phyloP scores from a whole-genome alignment of 1,140 invertebrate genomes.

The Leguminivora glycinivorella region DNA sequence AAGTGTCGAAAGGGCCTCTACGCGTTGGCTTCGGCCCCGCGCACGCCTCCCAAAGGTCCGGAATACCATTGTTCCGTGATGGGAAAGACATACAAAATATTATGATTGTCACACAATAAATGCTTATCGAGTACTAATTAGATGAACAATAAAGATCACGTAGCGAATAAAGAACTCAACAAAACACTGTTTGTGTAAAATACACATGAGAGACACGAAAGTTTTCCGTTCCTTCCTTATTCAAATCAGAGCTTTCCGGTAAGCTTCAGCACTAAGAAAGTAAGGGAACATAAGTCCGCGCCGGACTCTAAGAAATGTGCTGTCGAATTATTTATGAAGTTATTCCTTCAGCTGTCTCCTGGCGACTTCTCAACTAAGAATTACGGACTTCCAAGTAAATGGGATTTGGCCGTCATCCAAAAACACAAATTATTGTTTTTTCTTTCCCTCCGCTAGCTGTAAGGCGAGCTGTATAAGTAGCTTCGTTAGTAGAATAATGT shows the following conservation, averaged over 20 bases:
- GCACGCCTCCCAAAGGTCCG: too few relatives aligned
- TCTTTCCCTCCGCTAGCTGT: not conserved
- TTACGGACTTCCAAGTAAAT: slow-evolving; percentile 30
- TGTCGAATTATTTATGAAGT: slow-evolving; percentile 37
- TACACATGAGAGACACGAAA: not conserved
- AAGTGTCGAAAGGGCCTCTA: too few relatives aligned
- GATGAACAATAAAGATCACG: too few relatives aligned
- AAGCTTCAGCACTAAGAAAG: not conserved
- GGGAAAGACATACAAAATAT: too few relatives aligned
- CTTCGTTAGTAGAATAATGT: slow-evolving; percentile 28
- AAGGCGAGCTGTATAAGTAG: slow-evolving; percentile 24
- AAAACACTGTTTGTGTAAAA: not conserved
- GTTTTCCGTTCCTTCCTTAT: not conserved
- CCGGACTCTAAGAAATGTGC: slow-evolving; percentile 3
- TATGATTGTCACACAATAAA: too few relatives aligned
- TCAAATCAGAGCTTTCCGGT: slow-evolving; percentile 3
- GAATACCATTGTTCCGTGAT: too few relatives aligned
- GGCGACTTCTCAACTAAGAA: slow-evolving; percentile 17
- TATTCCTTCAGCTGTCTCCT: slow-evolving; percentile 29
- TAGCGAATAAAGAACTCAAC: too few relatives aligned
- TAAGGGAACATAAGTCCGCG: not conserved
- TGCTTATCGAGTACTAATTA: too few relatives aligned
- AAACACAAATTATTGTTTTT: slow-evolving; percentile 30
- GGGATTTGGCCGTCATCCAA: slow-evolving; percentile 33
- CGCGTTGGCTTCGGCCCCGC: too few relatives aligned